A percentile compares a stretch with the other conserved stretches of the same genome.
Conservation (phyloP, 2,888 invertebrate genomes). For the Trichopoda pennipes region DNA sequence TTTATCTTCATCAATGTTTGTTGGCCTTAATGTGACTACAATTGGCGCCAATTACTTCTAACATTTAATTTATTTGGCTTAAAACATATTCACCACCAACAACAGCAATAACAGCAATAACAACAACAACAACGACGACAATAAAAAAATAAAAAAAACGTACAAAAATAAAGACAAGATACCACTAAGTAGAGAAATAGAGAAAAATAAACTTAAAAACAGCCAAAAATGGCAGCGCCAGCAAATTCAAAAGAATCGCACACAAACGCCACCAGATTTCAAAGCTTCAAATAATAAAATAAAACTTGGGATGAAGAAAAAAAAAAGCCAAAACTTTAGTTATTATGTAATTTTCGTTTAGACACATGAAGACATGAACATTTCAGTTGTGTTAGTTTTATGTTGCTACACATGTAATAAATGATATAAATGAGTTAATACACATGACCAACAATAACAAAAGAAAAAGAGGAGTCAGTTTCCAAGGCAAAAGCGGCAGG, state of each 20-base stretch:
- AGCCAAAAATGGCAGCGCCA: slow-evolving; percentile 63
- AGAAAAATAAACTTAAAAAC: slow-evolving; percentile 23
- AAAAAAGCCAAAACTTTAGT: slow-evolving; percentile 12
- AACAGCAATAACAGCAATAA: slow-evolving; percentile 1
- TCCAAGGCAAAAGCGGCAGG: background rate
- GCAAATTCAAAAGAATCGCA: slow-evolving; percentile 65
- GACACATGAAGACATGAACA: slow-evolving; percentile 49
- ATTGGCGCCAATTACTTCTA: slow-evolving; percentile 65
- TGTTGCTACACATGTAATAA: slow-evolving; percentile 61
- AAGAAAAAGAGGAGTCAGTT: background rate
- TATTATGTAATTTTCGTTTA: slow-evolving; percentile 58
- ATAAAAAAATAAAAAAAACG: background rate
- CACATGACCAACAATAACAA: slow-evolving; percentile 40
- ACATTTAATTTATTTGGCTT: slow-evolving; percentile 55
- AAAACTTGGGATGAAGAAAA: slow-evolving; percentile 21
- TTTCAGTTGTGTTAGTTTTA: slow-evolving; percentile 55
- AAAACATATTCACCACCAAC: slow-evolving; percentile 12
- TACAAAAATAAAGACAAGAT: slow-evolving; percentile 16
- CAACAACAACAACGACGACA: slow-evolving; percentile 5
- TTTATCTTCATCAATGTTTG: slow-evolving; percentile 55
- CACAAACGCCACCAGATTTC: slow-evolving; percentile 17
- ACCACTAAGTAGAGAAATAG: slow-evolving; percentile 7
- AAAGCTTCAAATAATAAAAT: background rate
- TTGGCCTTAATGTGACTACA: slow-evolving; percentile 65
- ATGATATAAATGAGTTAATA: slow-evolving; percentile 54